These are phyloP conservation scores for Struthidea cinerea DNA, from an alignment of 2,113 vertebrate species.

Conservation along the genomic window DNA sequence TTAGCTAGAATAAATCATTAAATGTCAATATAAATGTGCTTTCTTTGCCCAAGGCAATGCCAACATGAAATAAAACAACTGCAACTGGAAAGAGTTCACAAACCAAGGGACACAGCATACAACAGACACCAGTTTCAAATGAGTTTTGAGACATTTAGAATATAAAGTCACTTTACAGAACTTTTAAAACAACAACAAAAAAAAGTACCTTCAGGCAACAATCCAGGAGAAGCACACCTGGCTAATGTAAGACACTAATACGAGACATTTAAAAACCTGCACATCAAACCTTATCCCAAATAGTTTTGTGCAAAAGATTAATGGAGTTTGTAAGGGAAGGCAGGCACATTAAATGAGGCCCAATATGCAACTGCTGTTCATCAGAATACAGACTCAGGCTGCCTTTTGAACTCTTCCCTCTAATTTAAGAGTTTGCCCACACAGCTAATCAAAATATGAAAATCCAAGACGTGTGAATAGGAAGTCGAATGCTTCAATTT, in stretches of 20 bases:
- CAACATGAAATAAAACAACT: conserved; percentile 18
- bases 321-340: not conserved
- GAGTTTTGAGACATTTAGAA: not conserved
- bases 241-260: not conserved
- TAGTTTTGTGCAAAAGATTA: not conserved
- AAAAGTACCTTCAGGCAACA: not conserved
- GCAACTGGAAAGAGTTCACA: not conserved
- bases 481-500: conserved; percentile 24
- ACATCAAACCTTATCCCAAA: not conserved
- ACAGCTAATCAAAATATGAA: conserved; percentile 54
- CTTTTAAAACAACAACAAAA: not conserved
- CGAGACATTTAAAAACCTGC: not conserved
- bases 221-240: not conserved
- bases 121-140: not conserved
- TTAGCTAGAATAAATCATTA: conserved; percentile 49
- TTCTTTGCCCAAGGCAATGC: conserved; percentile 26
- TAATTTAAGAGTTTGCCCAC: conserved; percentile 43
- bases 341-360: not conserved
- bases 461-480: not conserved
- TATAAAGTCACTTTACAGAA: not conserved
- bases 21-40: conserved; percentile 20
- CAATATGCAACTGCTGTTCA: not conserved
- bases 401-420: conserved; percentile 39
- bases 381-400: not conserved
- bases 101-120: not conserved